Base-by-base conservation (phyloP, 2,888 invertebrate genomes). In the Lasioglossum oenotherae region DNA sequence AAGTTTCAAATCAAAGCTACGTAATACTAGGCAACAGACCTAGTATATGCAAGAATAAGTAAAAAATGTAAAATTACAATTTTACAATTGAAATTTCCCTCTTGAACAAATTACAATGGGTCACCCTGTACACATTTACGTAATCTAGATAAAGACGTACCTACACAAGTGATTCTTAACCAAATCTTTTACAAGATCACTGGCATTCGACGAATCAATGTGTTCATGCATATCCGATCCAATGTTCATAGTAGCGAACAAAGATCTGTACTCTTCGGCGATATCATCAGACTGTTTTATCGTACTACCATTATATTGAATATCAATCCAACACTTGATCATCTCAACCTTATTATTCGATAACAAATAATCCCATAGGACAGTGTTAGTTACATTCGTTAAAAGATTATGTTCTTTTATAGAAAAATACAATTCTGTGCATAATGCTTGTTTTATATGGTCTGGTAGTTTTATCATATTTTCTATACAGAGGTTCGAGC, bases 301-400 rank as follows among this genome's bases (percentile, higher is more conserved):
- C 27, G 44, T 16, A 27, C 78, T 64, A 73, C 38, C 79, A 73
- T 86, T 77, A 84, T 96, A 96, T 87, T 96, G 96, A 4, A 96
- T 94, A 88, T 96, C 96, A 82, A 97, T 96, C 97, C 97, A 97
- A 64, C 95, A 95, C 82, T 96, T 95, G 80, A 97, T 92, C 82
- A 96, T 95, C 94, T 97, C 96, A 2, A 96, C 95, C 92, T 96
- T 96, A 91, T 97, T 97, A 88, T 96, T 96, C 78, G 95, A 95
- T 78, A 97, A 92, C 81, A 97, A 95, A 92, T 96, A 96, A 89
- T 96, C 95, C 97, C 97, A 97, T 90, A 97, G 95, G 88, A 95
- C 79, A 27, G 64, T 74, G 82, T 82, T 92, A 19, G 94, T 93
- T 0, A 96, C 91, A 49, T 94, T 94, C 23, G 92, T 88, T 12